Conservation (phyloP, 2,113 vertebrate species). For the Lethenteron reissneri region DNA sequence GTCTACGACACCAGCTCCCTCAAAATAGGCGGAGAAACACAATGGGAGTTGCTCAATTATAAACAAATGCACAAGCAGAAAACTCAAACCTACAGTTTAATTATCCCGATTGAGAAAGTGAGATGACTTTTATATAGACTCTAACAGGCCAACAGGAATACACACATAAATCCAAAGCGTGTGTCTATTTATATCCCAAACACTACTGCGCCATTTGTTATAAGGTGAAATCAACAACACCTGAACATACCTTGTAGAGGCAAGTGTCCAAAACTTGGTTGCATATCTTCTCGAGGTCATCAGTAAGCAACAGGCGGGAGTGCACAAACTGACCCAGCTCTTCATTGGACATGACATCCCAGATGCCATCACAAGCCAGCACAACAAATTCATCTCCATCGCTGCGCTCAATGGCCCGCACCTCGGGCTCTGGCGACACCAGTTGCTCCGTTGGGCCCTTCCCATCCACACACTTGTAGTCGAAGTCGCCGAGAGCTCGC, state of each 20-base stretch:
- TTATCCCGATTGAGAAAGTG: too few relatives aligned
- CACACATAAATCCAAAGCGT: too few relatives aligned
- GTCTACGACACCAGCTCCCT: too few relatives aligned
- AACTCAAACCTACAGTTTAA: too few relatives aligned
- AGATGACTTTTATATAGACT: too few relatives aligned
- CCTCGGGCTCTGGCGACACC: conserved; percentile 90
- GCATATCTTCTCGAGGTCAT: conserved; percentile 91
- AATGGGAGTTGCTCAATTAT: too few relatives aligned
- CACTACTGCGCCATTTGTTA: too few relatives aligned
- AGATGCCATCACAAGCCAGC: conserved; percentile 90
- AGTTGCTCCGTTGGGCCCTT: conserved; percentile 95
- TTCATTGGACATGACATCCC: conserved; percentile 99
- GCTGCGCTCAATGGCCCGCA: conserved; percentile 62
- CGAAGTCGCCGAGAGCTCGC: conserved; percentile 85
- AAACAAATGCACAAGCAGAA: too few relatives aligned
- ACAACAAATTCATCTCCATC: conserved; percentile 87
- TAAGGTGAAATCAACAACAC: too few relatives aligned
- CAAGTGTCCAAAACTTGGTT: conserved; percentile 97
- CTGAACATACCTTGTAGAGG: conserved; percentile 75
- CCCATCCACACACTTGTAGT: conserved; percentile 95
- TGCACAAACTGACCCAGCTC: conserved; percentile 91
- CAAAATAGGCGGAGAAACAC: too few relatives aligned
- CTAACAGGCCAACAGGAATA: too few relatives aligned
- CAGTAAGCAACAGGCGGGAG: conserved; percentile 72
- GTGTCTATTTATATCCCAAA: too few relatives aligned